phyloP scores from a whole-genome alignment of 2,113 vertebrate species.

The Pycnonotus jocosus region DNA sequence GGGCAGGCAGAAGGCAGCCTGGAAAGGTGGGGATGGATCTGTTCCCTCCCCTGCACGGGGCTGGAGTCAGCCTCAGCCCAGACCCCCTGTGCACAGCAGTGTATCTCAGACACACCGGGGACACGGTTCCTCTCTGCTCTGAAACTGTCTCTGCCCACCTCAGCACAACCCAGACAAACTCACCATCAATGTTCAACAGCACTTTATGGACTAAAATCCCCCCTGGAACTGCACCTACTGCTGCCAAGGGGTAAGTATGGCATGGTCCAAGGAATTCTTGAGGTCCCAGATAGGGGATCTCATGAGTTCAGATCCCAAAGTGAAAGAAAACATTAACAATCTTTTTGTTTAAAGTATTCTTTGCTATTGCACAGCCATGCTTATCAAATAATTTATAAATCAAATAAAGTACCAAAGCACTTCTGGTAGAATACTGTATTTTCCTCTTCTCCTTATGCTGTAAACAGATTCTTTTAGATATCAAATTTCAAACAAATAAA shows the following conservation, averaged over 20 bases:
- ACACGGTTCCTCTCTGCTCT: neutral
- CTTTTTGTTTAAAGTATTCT: neutral
- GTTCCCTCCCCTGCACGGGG: neutral
- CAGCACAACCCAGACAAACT: neutral
- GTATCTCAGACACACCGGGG: accelerated
- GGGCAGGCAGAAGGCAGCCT: neutral
- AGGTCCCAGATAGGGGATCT: neutral
- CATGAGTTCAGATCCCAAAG: neutral
- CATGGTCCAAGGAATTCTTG: neutral
- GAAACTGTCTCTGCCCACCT: accelerated
- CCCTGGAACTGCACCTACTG: neutral
- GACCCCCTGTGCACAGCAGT: accelerated
- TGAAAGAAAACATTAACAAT: neutral
- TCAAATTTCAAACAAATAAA: neutral
- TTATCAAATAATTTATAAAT: neutral
- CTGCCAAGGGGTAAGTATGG: neutral
- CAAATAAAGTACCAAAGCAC: neutral
- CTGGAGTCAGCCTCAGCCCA: accelerated
- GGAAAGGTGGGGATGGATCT: neutral
- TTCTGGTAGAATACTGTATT: neutral
- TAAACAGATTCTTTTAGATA: neutral
- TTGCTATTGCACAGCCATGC: neutral
- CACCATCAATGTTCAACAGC: accelerated
- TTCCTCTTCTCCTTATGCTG: neutral
- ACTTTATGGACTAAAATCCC: neutral